phyloP scores from a whole-genome alignment of 2,888 invertebrate genomes.

The Stenurella melanura region DNA sequence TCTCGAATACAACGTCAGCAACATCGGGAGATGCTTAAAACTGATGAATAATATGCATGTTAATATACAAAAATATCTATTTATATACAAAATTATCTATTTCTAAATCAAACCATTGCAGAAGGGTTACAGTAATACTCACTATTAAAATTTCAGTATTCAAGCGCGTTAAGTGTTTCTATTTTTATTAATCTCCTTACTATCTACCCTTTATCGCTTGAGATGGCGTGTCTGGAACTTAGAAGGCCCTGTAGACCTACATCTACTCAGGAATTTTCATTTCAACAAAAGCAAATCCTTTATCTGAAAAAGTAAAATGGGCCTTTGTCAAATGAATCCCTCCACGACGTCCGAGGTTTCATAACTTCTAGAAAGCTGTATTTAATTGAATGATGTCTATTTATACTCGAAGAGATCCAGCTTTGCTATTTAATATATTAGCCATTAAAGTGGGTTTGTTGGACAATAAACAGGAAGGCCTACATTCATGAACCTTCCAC shows the following conservation, averaged over 20 bases:
- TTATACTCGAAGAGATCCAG: slow-evolving; percentile 19
- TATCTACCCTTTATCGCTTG: no score
- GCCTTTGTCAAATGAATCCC: slow-evolving; percentile 15
- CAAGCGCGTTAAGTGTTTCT: no score
- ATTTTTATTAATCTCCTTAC: no score
- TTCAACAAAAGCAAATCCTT: slow-evolving; percentile 18
- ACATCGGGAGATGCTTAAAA: no score
- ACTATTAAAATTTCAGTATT: no score
- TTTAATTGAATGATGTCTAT: slow-evolving; percentile 25
- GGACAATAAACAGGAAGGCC: slow-evolving; percentile 22
- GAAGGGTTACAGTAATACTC: no score
- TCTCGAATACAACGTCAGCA: no score
- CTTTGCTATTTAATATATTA: slow-evolving; percentile 18
- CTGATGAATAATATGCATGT: no score
- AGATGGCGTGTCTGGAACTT: background rate
- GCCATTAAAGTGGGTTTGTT: background rate
- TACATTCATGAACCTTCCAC: slow-evolving; percentile 18
- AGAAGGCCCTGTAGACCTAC: background rate
- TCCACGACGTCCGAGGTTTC: slow-evolving; percentile 8
- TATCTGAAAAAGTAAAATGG: slow-evolving; percentile 8
- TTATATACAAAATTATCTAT: no score
- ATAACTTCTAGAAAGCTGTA: slow-evolving; percentile 21
- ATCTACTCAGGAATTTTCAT: slow-evolving; percentile 1
- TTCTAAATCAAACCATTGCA: no score
- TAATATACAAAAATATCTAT: no score